phyloP scores from a whole-genome alignment of 1,140 invertebrate species.

The Drosophila bipectinata region DNA sequence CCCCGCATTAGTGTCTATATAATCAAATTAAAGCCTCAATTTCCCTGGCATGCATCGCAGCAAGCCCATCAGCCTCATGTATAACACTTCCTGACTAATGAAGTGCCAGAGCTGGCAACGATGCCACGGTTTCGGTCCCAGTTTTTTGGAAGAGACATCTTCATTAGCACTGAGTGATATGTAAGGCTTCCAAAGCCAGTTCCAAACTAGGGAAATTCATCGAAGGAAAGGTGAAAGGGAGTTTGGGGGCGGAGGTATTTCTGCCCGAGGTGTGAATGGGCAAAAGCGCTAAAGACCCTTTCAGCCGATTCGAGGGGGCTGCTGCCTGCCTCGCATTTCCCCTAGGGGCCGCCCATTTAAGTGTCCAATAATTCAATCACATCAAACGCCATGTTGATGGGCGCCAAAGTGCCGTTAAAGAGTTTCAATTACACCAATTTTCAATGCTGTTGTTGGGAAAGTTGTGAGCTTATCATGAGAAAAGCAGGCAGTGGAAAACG shows the following conservation, averaged over 20 bases:
- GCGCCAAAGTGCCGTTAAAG: conserved; percentile 72
- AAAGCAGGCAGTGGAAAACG: conserved; percentile 7
- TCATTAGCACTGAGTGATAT: conserved; percentile 71
- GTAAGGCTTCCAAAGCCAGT: conserved; percentile 39
- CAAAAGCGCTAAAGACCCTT: conserved; percentile 46
- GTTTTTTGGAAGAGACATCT: conserved; percentile 53
- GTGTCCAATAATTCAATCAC: conserved; percentile 82
- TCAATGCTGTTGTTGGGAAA: conserved; percentile 35
- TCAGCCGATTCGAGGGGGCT: conserved; percentile 23
- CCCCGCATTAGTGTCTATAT: conserved; percentile 30
- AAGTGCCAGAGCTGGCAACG: conserved; percentile 49
- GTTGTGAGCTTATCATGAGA: conserved; percentile 27
- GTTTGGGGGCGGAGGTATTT: conserved; percentile 7
- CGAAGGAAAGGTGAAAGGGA: conserved; percentile 26
- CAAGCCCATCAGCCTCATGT: conserved; percentile 35
- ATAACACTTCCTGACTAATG: conserved; percentile 79
- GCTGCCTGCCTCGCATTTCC: conserved; percentile 33
- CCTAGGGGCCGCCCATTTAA: conserved; percentile 70
- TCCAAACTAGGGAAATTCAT: conserved; percentile 7
- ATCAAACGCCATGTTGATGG: conserved; percentile 75
- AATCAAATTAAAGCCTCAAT: conserved; percentile 48
- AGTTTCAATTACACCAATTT: conserved; percentile 77
- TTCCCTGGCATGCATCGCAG: conserved; percentile 35
- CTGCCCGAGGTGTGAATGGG: conserved; percentile 42
- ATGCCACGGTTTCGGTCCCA: conserved; percentile 37